Conservation (phyloP, 2,797 vertebrate genomes). For the Phrynocephalus forsythii region DNA sequence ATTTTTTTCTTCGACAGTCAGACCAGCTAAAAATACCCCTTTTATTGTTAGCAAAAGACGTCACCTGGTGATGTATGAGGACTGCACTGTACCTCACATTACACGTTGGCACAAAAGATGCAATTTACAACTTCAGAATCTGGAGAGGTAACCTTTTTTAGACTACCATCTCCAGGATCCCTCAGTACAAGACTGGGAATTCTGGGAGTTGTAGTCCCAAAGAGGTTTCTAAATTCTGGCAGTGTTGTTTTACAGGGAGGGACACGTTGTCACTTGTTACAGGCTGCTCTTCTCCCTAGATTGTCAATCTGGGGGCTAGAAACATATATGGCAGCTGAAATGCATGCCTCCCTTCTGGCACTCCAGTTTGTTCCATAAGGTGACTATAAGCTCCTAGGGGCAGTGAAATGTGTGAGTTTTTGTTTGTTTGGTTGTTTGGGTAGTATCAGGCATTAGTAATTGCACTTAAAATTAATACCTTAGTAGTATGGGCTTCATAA, state of each 20-base stretch:
- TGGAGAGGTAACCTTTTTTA: not conserved
- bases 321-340: too few relatives aligned
- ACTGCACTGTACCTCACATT: not conserved
- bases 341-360: too few relatives aligned
- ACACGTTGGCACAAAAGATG: not conserved
- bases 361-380: too few relatives aligned
- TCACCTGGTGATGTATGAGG: not conserved
- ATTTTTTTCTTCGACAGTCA: not conserved
- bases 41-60: not conserved
- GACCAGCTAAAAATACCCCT: conserved; percentile 15
- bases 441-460: too few relatives aligned
- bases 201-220: not conserved
- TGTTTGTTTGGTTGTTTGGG: too few relatives aligned
- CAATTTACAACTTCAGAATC: not conserved
- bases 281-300: too few relatives aligned
- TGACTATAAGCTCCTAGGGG: too few relatives aligned
- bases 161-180: not conserved
- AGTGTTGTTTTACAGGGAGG: not conserved
- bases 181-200: not conserved
- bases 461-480: too few relatives aligned
- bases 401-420: too few relatives aligned
- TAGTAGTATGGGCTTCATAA: too few relatives aligned
- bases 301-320: too few relatives aligned
- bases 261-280: too few relatives aligned
- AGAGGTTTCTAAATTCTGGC: not conserved